These are phyloP conservation scores for Anthopleura sola DNA, from an alignment of 64 coral and sea anemone species.

Conservation along the genomic window DNA sequence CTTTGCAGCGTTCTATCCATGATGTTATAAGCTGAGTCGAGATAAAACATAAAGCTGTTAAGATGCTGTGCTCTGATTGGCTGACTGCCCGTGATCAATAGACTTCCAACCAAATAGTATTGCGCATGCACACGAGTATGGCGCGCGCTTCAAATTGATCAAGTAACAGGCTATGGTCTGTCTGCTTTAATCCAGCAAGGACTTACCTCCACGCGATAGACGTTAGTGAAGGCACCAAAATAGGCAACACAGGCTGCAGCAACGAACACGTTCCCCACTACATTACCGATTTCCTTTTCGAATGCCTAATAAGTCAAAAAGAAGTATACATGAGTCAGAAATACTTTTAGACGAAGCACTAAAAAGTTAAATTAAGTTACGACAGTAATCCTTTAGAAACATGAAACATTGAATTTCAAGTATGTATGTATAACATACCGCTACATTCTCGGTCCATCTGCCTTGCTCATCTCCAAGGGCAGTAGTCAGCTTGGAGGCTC, in stretches of 20 bases:
- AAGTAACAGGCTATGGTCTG: too few relatives aligned
- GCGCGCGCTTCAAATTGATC: background rate
- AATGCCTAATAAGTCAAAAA: slow-evolving; percentile 62
- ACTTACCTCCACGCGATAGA: slow-evolving; percentile 85
- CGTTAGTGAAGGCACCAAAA: slow-evolving; percentile 93
- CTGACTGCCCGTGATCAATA: background rate
- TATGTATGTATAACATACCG: too few relatives aligned
- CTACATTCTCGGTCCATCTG: slow-evolving; percentile 87
- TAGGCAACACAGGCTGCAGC: slow-evolving; percentile 97
- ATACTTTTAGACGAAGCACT: too few relatives aligned
- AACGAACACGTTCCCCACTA: slow-evolving; percentile 96
- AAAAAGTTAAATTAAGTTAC: too few relatives aligned
- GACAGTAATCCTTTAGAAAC: too few relatives aligned
- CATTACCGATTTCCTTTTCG: slow-evolving; percentile 96
- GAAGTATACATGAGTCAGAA: background rate
- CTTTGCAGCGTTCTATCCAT: slow-evolving; percentile 90
- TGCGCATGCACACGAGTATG: too few relatives aligned
- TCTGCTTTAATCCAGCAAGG: background rate
- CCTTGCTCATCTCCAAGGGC: slow-evolving; percentile 96
- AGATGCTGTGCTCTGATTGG: background rate
- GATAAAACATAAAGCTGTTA: background rate
- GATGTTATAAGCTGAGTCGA: slow-evolving; percentile 63
- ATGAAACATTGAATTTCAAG: too few relatives aligned
- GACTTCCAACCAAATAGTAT: background rate
- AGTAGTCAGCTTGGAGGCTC: slow-evolving; percentile 94